A percentile compares a stretch with the other conserved stretches of the same genome.
phyloP scores from a whole-genome alignment of 2,113 vertebrate genomes.

The Coracopsis vasa region DNA sequence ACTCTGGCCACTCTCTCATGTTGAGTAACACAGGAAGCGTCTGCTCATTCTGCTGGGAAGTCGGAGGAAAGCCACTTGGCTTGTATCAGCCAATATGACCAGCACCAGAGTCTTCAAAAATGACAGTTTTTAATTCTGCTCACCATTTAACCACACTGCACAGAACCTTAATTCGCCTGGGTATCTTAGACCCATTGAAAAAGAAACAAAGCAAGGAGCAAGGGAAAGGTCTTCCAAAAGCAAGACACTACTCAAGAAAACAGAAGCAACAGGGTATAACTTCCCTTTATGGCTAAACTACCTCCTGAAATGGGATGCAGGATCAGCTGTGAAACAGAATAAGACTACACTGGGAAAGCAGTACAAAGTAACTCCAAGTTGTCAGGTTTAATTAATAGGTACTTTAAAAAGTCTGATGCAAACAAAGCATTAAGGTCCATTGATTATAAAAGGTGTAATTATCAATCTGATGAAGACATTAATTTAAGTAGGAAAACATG shows the following conservation, averaged over 20 bases:
- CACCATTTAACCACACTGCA: neutral
- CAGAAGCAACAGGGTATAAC: neutral
- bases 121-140: neutral
- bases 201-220: neutral
- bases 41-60: neutral
- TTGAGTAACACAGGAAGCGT: neutral
- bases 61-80: neutral
- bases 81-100: neutral
- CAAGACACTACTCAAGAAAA: neutral
- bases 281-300: neutral
- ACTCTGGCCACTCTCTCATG: neutral
- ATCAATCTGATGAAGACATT: neutral
- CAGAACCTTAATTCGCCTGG: neutral
- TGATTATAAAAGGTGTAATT: neutral
- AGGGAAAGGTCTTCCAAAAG: neutral
- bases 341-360: neutral
- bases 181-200: neutral
- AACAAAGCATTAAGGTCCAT: neutral
- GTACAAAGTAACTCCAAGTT: neutral
- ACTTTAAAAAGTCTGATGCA: neutral
- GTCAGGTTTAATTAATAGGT: neutral
- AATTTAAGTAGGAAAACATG: neutral
- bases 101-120: neutral
- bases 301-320: rapidly evolving
- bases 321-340: neutral